Evolutionary conservation across 2,888 invertebrate genomes (phyloP), one percentile per base, ranked within the genome.

Genomic region (Abrostola triplasia): DNA sequence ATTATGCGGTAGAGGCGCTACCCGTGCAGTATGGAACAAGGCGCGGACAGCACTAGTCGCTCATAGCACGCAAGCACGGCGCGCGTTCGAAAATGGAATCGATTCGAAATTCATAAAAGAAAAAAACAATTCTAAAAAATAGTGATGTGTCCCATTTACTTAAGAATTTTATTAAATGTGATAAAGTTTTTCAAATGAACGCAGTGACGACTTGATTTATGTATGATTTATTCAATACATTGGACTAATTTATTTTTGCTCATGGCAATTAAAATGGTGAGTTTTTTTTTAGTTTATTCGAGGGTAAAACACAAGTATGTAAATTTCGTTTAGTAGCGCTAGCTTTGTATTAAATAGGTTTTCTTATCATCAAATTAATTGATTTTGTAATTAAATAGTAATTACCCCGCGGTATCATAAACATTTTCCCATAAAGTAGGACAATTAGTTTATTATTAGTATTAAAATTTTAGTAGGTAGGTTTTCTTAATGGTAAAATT

Each of bases 181-280:
- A 77, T 86, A 85, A 80, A 67, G 62, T 73, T 85, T 88, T 87
- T 91, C 90, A 89, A 92, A 92, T 88, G 92, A 90, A 90, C 90
- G 88, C 81, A 88, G 92, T 89, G 91, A 79, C 87, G 86, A 87
- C 84, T 88, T 89, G 83, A 90, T 94, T 90, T 92, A 94, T 94
- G 94, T 93, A 94, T 94, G 94, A 94, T 93, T 94, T 94, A 94
- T 94, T 92, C 91, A 94, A 93, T 86, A 90, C 88, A 88, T 90
- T 90, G 94, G 94, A 93, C 86, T 90, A 90, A 90, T 86, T 87
- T 93, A 90, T 85, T 92, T 92, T 93, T 94, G 93, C 93, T 93
- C 73, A 89, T 93, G 88, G 94, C 94, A 92, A 91, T 93, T 91
- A 93, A 92, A 85, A 91, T 91, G 94, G 94, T 94, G 77, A 94